Conservation (phyloP, 2,888 invertebrate genomes). For the Cosmopolites sordidus region DNA sequence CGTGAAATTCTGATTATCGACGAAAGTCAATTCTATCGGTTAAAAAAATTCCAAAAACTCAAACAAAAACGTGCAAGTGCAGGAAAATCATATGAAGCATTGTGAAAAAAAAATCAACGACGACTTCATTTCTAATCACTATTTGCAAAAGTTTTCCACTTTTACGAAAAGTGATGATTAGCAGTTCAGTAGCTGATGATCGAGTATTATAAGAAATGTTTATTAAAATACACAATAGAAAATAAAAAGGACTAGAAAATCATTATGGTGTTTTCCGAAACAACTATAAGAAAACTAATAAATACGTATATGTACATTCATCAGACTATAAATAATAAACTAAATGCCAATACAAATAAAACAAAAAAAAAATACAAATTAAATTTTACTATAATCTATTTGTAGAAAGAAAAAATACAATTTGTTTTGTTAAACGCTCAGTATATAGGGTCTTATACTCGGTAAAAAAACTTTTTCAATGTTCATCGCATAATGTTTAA, state of each 20-base stretch:
- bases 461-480: too few species aligned
- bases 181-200: constrained; percentile 16
- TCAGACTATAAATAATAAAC: too few species aligned
- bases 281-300: constrained; percentile 1
- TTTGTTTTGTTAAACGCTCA: constrained; percentile 13
- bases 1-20: constrained; percentile 9
- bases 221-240: constrained; percentile 31
- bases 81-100: constrained; percentile 16
- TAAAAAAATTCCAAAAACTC: neutral
- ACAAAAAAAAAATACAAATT: too few species aligned
- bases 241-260: constrained; percentile 39
- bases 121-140: too few species aligned
- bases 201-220: constrained; percentile 21
- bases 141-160: too few species aligned
- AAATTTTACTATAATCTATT: too few species aligned
- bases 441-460: neutral
- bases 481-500: too few species aligned
- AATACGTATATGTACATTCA: too few species aligned
- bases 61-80: constrained; percentile 19
- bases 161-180: too few species aligned
- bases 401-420: neutral
- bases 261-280: constrained; percentile 11
- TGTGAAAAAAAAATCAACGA: too few species aligned
- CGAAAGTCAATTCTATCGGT: neutral
- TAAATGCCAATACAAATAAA: too few species aligned